Base-by-base conservation (phyloP, 2,888 invertebrate species). In the Pollenia amentaria region DNA sequence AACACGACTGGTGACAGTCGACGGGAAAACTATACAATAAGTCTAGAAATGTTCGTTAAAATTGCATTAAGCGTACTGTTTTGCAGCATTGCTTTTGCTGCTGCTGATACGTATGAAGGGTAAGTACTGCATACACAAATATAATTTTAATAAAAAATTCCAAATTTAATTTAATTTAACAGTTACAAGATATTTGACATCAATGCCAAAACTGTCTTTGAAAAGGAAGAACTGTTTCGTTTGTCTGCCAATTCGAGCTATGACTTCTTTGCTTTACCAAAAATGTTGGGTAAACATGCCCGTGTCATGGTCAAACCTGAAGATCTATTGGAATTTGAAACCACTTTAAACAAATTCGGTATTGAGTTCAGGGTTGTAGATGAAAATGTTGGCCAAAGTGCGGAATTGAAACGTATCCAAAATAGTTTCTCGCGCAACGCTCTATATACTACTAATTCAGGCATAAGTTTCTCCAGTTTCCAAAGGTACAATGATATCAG, bases 401-500 rank as follows among this genome's bases (percentile, higher is more conserved):
- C 92, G 21, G 73, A 87, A 3, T 12, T 82, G 42, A 90, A 91
- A 69, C 84, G 89, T 38, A 60, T 79, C 48, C 89, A 90, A 72
- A 90, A 91, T 57, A 85, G 88, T 18, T 89, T 84, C 21, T 79
- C 89, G 40, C 90, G 90, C 1, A 57, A 76, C 0, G 53, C 64
- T 16, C 88, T 89, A 2, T 83, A 87, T 9, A 70, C 76, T 3
- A 29, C 75, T 2, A 14, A 73, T 0, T 53, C 79, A 1, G 79
- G 88, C 87, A 89, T 92, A 18, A 90, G 89, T n/a, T 93, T 93
- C 85, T 85, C 53, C 0, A 88, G 84, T 21, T 93, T 91, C 89
- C 89, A 91, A 51, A 90, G 92, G 48, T 88, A 89, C 78, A 87
- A 65, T 40, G 91, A 91, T 93, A 94, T 96, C 67, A 93, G 94